Base-by-base conservation (phyloP, 2,888 invertebrate genomes). In the Tiliacea aurago region DNA sequence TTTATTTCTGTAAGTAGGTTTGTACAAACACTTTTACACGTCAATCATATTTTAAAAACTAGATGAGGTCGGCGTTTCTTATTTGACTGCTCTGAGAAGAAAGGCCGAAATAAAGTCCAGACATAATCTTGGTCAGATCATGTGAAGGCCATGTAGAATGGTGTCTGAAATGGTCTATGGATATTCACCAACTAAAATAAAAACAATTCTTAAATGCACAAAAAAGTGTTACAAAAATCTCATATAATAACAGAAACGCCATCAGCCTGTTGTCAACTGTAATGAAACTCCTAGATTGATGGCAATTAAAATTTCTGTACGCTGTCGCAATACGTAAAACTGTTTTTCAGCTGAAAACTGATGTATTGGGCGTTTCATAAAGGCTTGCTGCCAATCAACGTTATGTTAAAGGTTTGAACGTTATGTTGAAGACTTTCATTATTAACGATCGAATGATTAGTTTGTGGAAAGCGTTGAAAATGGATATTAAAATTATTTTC, bases 291-390 rank as follows among this genome's bases (percentile, higher is more conserved):
- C 62, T 77, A 66, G 73, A 79, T 84, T 81, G 73, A 82, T 69
- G 71, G 71, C 85, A 79, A 86, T 86, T 76, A 78, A 84, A 86
- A 77, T 74, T 73, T 78, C 28, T 67, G 78, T 59, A 20, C 70
- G 59, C 49, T 47, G 41, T 80, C 11, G 79, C 70, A 72, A 84
- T 76, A 59, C 59, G 61, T 23, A 23, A 53, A 78, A 79, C 67
- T 20, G 65, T 72, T 79, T 5, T 79, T 83, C 18, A 4, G 23
- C 28, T 65, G 66, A 51, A 84, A 70, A 56, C 15, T 74, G 70
- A 74, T 68, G 75, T 68, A 61, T 81, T 49, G 45, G 59, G 23
- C 37, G 43, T 74, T 80, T 74, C 67, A 80, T 84, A 80, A 79
- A 80, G 43, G 68, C 51, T 56, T 20, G 20, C 18, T 65, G 53